Conservation (phyloP, 2,797 vertebrate species). For the Ibycter americanus region DNA sequence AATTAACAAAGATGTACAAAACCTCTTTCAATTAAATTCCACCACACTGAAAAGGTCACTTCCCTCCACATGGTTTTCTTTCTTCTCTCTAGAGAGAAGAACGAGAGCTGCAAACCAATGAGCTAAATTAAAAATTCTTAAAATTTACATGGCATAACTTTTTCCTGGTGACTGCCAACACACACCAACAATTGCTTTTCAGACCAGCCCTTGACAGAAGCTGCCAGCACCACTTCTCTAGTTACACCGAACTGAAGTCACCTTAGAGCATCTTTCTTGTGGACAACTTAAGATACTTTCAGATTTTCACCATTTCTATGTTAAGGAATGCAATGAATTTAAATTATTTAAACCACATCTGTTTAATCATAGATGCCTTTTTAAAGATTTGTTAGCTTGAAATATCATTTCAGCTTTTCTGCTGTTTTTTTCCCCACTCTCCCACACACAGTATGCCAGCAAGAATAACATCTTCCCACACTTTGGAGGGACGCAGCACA, state of each 20-base stretch:
- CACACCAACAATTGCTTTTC: neutral
- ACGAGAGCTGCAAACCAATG: neutral
- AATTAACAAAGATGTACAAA: neutral
- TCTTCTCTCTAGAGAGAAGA: neutral
- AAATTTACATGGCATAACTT: neutral
- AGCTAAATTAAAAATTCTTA: neutral
- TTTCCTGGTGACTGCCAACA: neutral
- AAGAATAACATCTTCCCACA: neutral
- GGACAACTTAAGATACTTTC: neutral
- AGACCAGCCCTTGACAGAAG: neutral
- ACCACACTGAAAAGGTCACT: neutral
- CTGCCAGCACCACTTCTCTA: neutral
- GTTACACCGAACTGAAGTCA: neutral
- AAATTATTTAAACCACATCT: neutral
- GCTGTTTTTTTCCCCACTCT: neutral
- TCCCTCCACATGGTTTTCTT: neutral
- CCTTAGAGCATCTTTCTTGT: neutral
- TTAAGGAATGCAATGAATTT: neutral
- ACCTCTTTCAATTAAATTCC: neutral
- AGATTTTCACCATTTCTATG: neutral
- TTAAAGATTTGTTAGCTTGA: neutral
- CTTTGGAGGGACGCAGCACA: neutral
- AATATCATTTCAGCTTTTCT: neutral
- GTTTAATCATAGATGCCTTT: neutral
- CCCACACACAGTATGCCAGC: conserved; percentile 22